Evolutionary conservation across 1,140 invertebrate species (phyloP).

Genomic region (Drosophila elegans): DNA sequence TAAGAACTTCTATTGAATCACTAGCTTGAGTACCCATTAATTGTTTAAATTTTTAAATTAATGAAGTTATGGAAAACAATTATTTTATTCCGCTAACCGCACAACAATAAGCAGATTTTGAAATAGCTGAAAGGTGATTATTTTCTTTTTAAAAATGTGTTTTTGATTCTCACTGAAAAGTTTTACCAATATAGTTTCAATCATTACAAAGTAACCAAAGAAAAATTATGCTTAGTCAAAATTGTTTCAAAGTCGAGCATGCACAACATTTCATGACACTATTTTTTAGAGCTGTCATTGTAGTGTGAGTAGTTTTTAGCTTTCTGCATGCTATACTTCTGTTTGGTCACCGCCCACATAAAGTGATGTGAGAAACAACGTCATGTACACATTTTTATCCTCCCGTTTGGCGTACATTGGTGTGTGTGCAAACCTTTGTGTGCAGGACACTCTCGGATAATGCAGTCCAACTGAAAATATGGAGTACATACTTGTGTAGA

Average conservation of each 20-base stretch:
- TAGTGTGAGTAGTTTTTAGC: slow-evolving; percentile 31
- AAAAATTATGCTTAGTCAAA: too few relatives aligned
- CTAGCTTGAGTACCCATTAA: slow-evolving; percentile 3
- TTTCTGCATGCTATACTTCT: slow-evolving; percentile 67
- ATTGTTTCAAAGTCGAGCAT: neutral
- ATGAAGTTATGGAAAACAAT: too few relatives aligned
- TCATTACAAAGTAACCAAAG: too few relatives aligned
- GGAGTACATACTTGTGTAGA: slow-evolving; percentile 77
- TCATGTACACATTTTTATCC: slow-evolving; percentile 50
- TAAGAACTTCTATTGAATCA: neutral
- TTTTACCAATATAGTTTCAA: too few relatives aligned
- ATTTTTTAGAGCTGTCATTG: slow-evolving; percentile 4
- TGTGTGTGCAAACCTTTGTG: slow-evolving; percentile 6
- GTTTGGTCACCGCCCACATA: slow-evolving; percentile 37
- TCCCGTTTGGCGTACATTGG: neutral
- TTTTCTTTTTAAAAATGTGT: neutral
- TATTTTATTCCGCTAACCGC: too few relatives aligned
- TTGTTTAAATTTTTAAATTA: too few relatives aligned
- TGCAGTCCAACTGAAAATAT: slow-evolving; percentile 76
- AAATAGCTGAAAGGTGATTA: neutral
- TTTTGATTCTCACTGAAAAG: too few relatives aligned
- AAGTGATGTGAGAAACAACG: slow-evolving; percentile 33
- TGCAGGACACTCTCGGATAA: slow-evolving; percentile 51
- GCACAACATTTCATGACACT: slow-evolving; percentile 5
- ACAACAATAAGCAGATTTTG: too few relatives aligned